phyloP scores from a whole-genome alignment of 2,888 invertebrate species.

The Agrotis ipsilon region DNA sequence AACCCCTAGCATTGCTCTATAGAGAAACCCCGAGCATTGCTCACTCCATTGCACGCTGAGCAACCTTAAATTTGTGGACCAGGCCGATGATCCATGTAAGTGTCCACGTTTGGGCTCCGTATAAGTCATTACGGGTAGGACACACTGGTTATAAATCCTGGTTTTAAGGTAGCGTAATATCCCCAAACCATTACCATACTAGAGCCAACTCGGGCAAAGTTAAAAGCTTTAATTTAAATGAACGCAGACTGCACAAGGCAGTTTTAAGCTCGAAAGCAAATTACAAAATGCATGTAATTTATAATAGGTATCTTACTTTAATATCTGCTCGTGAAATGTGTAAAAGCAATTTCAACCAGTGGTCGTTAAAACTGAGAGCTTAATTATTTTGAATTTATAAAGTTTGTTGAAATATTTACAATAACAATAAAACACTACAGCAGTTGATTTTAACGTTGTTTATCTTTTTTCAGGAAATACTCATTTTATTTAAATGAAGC shows the following conservation, averaged over 20 bases:
- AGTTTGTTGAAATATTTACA: constrained; percentile 4
- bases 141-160: no score
- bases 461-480: constrained; percentile 3
- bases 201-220: constrained; percentile 4
- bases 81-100: no score
- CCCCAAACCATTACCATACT: background rate
- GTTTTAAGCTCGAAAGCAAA: constrained; percentile 21
- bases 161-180: background rate
- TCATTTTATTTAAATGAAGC: constrained; percentile 15
- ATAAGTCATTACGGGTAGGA: no score
- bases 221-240: constrained; percentile 25
- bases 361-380: background rate
- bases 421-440: no score
- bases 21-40: no score
- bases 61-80: no score
- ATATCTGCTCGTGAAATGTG: constrained; percentile 7
- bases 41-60: no score
- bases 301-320: background rate
- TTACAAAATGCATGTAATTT: constrained; percentile 13
- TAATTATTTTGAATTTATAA: constrained; percentile 2
- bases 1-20: no score
- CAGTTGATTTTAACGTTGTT: no score
- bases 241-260: constrained; percentile 17
- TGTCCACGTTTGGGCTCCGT: no score
- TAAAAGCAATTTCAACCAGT: constrained; percentile 2